These are phyloP conservation scores for Artibeus jamaicensis DNA, from an alignment of 2,797 vertebrate species.

Conservation along the genomic window DNA sequence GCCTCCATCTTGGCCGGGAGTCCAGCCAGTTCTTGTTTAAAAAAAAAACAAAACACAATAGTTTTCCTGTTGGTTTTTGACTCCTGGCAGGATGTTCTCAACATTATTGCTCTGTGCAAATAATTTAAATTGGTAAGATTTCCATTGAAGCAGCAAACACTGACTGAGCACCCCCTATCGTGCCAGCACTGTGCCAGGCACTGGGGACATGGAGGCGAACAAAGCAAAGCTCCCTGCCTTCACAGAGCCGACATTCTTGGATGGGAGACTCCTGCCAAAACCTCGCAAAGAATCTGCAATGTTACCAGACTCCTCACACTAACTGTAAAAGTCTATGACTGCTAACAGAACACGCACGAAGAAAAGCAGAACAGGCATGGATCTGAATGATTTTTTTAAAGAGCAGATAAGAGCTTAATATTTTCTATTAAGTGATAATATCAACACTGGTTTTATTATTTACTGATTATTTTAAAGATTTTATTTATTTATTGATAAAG, in stretches of 20 bases:
- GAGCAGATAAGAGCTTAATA: neutral
- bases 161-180: neutral
- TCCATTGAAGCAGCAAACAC: neutral
- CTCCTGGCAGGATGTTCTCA: neutral
- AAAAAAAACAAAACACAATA: neutral
- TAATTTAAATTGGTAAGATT: neutral
- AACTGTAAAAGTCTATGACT: neutral
- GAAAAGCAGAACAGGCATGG: neutral
- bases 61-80: conserved; percentile 6
- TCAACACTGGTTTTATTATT: neutral
- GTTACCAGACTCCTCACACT: neutral
- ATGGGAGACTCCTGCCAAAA: neutral
- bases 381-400: neutral
- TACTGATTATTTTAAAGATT: neutral
- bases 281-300: neutral
- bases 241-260: neutral
- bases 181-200: neutral
- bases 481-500: too few relatives aligned
- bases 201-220: neutral
- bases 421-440: neutral
- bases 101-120: neutral
- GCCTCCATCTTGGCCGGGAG: too few relatives aligned
- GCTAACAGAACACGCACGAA: neutral
- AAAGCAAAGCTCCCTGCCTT: neutral
- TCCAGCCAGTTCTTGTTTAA: too few relatives aligned